Evolutionary conservation across 2,888 invertebrate genomes (phyloP).

Genomic region (Invenusta paracnida): DNA sequence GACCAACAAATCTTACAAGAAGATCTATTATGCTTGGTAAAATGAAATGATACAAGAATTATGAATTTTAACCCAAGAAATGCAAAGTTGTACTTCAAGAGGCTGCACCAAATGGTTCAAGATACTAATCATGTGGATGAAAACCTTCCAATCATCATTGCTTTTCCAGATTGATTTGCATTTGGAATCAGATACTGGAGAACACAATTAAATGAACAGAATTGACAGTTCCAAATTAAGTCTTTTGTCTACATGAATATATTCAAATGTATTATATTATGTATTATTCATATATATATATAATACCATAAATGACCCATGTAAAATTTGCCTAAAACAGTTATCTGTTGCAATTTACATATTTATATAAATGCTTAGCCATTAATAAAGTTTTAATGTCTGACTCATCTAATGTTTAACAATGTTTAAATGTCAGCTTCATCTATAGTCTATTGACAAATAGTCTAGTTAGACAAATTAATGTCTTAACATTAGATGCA

Average conservation of each 20-base stretch:
- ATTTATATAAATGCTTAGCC: no score
- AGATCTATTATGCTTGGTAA: neutral
- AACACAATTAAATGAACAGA: neutral
- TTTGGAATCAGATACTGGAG: neutral
- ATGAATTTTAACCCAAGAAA: neutral
- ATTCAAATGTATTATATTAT: neutral
- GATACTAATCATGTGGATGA: neutral
- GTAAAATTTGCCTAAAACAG: no score
- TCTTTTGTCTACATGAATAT: neutral
- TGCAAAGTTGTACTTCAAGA: neutral
- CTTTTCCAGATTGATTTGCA: no score
- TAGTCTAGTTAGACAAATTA: no score
- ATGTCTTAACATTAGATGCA: no score
- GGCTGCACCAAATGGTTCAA: neutral
- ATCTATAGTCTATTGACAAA: no score
- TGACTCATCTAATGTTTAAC: no score
- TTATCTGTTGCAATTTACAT: no score
- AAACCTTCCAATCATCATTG: neutral
- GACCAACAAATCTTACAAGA: neutral
- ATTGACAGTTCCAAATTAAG: neutral
- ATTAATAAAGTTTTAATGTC: no score
- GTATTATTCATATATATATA: no score
- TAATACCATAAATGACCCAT: no score
- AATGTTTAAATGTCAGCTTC: no score
- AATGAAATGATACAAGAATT: neutral